Evolutionary conservation across 1,140 invertebrate species (phyloP), one percentile per base, ranked within the genome.

Genomic region (Neuroterus valhalla): DNA sequence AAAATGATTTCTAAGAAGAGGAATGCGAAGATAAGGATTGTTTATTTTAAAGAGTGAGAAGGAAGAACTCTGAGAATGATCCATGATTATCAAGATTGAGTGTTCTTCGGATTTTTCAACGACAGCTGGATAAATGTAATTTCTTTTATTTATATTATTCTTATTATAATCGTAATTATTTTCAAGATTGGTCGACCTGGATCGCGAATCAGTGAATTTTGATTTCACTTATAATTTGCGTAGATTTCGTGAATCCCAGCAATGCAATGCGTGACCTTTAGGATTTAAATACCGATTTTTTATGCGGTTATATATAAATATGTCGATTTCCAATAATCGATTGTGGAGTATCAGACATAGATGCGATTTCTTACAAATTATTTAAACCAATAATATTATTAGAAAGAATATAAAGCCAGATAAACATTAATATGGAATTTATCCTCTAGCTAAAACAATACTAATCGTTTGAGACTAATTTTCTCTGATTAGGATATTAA

Each of bases 121-220:
- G 50, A 52, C 23, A 62, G 31, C 21, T 26, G 52, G n/a, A 67
- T 52, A 67, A 68, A 55, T 26, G 46, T 77, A 77, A 75, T 52
- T 66, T 19, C 5, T 62, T 5, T 11, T 62, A 15, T 62, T 62
- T 62, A 4, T 14, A 31, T 14, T 26, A 31, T 62, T 6, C 14
- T 31, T 11, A 19, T 50, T 50, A n/a, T 19, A n/a, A 11, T 31
- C 6, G 23, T 31, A 26, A 15, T 62, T 31, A 62, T 62, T 62
- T 15, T 62, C n/a, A 62, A 62, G 55, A 62, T 55, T 62, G 23
- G 5, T 4, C 31, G 26, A 62, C 55, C 55, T 23, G 23, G 55
- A 62, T 62, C 55, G 17, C n/a, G 26, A 62, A 38, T 8, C 31
- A 38, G 31, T 8, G 55, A 62, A 23, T 23, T 62, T 62, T 62